Conservation (phyloP, 2,888 invertebrate species). For the Phortica magna region DNA sequence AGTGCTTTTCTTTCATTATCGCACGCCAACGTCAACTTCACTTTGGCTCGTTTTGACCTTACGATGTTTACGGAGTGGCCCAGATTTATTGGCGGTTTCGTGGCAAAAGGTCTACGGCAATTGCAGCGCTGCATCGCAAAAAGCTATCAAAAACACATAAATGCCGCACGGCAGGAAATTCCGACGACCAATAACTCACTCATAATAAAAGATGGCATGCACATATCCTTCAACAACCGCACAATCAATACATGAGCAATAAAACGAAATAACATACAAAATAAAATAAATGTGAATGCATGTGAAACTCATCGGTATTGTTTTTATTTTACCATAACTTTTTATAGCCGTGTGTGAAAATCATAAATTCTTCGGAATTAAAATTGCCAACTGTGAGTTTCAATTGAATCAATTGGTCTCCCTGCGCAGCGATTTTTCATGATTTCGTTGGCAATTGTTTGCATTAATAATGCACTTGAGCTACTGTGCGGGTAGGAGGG, state of each 20-base stretch:
- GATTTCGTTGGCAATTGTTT: not conserved
- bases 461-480: not conserved
- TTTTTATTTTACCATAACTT: not conserved
- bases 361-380: not conserved
- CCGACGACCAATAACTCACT: not conserved
- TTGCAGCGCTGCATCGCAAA: not conserved
- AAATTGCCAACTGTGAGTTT: not conserved
- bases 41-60: too few species aligned
- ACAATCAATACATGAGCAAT: not conserved
- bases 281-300: not conserved
- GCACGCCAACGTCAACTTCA: slow-evolving; percentile 3
- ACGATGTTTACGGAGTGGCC: not conserved
- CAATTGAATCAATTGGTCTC: not conserved
- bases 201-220: not conserved
- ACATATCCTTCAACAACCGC: not conserved
- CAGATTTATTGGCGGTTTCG: not conserved
- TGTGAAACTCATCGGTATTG: not conserved
- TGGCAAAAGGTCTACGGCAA: not conserved
- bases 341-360: not conserved
- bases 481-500: too few species aligned
- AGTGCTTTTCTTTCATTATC: slow-evolving; percentile 2
- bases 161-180: not conserved
- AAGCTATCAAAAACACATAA: slow-evolving; percentile 16
- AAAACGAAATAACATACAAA: not conserved
- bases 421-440: too few species aligned